These are phyloP conservation scores for Mustela erminea DNA, from an alignment of 2,797 vertebrate species.

Conservation along the genomic window DNA sequence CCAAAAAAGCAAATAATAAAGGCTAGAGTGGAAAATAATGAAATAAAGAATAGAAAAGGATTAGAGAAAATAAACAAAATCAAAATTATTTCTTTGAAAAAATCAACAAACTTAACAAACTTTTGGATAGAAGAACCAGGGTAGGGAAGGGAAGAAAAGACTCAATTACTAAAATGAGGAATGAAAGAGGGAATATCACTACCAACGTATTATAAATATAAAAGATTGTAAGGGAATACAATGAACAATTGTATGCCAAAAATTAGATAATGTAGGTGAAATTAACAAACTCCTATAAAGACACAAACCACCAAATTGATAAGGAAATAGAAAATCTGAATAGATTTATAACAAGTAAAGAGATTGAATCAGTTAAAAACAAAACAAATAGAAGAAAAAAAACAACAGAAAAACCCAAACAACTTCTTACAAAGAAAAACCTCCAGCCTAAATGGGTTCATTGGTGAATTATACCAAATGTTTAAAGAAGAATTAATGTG, in stretches of 20 bases:
- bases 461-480: neutral
- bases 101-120: neutral
- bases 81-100: neutral
- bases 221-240: neutral
- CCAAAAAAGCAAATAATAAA: neutral
- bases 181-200: neutral
- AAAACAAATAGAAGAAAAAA: neutral
- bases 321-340: neutral
- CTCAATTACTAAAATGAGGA: neutral
- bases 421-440: neutral
- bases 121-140: neutral
- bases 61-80: neutral
- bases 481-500: neutral
- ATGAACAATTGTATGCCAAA: neutral
- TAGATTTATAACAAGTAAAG: neutral
- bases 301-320: neutral
- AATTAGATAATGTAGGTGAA: neutral
- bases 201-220: neutral
- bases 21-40: neutral
- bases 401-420: neutral
- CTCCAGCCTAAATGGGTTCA: neutral
- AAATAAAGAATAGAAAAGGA: neutral
- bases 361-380: neutral
- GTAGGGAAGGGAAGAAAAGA: neutral
- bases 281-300: neutral